A percentile compares a stretch with the other conserved stretches of the same genome.
These are phyloP conservation scores for Boulengeromyrus knoepffleri DNA, from an alignment of 2,113 vertebrate species.

Conservation along the genomic window DNA sequence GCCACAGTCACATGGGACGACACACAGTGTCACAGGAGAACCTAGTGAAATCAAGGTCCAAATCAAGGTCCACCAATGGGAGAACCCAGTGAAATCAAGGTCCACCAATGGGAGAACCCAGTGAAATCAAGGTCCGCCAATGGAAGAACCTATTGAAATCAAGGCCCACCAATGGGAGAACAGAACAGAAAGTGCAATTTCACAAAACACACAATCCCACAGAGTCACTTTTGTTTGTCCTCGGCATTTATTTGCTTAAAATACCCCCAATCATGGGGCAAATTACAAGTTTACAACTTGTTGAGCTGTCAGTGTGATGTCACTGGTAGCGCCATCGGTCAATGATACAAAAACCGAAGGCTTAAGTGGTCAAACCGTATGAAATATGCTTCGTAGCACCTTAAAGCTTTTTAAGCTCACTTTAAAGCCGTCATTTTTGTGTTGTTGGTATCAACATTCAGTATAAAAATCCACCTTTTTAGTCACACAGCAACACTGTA, in stretches of 20 bases:
- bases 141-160: background rate
- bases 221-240: background rate
- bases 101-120: background rate
- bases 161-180: background rate
- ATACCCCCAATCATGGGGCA: background rate
- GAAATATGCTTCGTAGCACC: conserved; percentile 7
- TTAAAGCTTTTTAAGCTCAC: background rate
- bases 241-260: background rate
- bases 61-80: background rate
- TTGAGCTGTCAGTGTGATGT: background rate
- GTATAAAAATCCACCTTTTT: background rate
- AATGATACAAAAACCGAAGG: background rate
- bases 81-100: background rate
- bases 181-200: background rate
- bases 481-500: conserved; percentile 4
- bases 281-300: background rate
- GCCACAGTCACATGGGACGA: too few relatives aligned
- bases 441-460: background rate
- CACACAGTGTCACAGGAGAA: background rate
- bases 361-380: background rate
- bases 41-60: background rate
- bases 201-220: background rate
- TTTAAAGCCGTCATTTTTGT: background rate
- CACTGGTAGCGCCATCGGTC: background rate
- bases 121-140: background rate